Base-by-base conservation (phyloP, 2,113 vertebrate species). In the Engystomops pustulosus region DNA sequence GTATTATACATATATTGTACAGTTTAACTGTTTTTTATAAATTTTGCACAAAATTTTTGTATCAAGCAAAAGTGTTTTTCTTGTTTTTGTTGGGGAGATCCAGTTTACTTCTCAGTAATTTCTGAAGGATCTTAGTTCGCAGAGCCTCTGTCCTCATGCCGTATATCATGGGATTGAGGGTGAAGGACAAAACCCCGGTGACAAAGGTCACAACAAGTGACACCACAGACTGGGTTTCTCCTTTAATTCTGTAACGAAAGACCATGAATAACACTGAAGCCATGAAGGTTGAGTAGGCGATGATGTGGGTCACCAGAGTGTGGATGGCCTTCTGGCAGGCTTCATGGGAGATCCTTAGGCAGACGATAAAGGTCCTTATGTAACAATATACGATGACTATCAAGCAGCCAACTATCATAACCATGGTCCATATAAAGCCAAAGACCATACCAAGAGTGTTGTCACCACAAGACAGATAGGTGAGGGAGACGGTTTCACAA, bases 401-500 rank as follows among this genome's bases (percentile, higher is more conserved):
- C 6, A 44, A 0, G 2, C 25, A 36, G 34, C n/a, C n/a, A 4
- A 72, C 23, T 6, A 81, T 8, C 9, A 82, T 1, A 6, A 60
- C 18, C 7, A 72, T 0, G 2, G 49, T 27, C 14, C 6, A n/a
- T 6, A 7, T 11, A 3, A 25, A 38, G 15, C 80, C 80, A 18
- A 41, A 72, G 15, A 74, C 1, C 4, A 1, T 32, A 20, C 9
- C 18, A 47, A 41, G 15, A 1, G 4, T 41, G 38, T 23, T 20
- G 23, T 34, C 51, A 8, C 17, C 36, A 74, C 80, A 83, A 10
- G 80, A 34, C 23, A 83, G 38, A 2, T 47, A 38, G 17, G n/a
- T 11, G 3, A 83, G 49, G 14, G 80, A 83, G 32, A 83, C 30
- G 23, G 53, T 83, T 14, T 83, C 80, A 74, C 80, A 83, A n/a